Evolutionary conservation across 2,888 invertebrate genomes (phyloP).

Genomic region (Oscheius sp.): DNA sequence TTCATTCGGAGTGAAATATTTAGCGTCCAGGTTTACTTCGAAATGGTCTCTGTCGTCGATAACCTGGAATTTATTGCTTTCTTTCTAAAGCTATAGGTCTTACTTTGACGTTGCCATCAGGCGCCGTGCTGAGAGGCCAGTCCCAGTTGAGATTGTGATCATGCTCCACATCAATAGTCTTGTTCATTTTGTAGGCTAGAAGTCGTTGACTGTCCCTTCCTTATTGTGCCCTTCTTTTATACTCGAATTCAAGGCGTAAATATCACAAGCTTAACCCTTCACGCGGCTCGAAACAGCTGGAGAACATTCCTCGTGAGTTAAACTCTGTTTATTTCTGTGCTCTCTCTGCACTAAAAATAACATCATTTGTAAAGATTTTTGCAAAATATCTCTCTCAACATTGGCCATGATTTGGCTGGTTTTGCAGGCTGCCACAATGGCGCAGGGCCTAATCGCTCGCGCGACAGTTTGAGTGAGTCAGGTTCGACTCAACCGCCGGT

Average conservation of each 20-base stretch:
- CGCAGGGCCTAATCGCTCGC: not conserved
- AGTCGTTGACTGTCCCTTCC: not conserved
- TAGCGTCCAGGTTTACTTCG: constrained; percentile 23
- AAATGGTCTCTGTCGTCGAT: constrained; percentile 25
- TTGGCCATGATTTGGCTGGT: no score
- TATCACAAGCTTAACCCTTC: not conserved
- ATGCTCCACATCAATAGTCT: not conserved
- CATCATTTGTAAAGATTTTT: not conserved
- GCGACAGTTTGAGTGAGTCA: not conserved
- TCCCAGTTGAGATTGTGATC: constrained; percentile 8
- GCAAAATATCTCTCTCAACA: not conserved
- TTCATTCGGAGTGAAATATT: constrained; percentile 25
- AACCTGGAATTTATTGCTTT: constrained; percentile 11
- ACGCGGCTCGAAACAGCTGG: not conserved
- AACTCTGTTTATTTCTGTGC: not conserved
- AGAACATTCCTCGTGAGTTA: not conserved
- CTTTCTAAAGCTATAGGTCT: not conserved
- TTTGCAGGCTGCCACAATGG: not conserved
- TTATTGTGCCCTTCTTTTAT: not conserved
- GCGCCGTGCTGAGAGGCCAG: not conserved
- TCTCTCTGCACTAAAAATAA: not conserved
- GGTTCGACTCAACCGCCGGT: constrained; percentile 20
- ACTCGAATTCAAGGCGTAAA: not conserved
- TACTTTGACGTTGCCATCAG: constrained; percentile 5
- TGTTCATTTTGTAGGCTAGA: not conserved